phyloP scores from a whole-genome alignment of 1,140 invertebrate genomes.

The Plutomurus gul region DNA sequence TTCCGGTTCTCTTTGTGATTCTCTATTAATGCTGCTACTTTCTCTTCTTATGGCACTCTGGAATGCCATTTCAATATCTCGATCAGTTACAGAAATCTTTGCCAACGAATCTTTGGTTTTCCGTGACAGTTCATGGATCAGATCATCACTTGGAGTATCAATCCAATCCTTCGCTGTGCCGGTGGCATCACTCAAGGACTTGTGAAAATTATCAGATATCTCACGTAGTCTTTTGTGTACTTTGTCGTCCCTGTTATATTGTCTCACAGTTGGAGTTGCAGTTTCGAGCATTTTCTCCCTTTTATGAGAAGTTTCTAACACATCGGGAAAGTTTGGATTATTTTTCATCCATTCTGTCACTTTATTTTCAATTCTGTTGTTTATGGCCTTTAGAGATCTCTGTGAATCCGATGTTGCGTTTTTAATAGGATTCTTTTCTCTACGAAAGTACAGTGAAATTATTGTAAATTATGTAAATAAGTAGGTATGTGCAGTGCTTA shows the following conservation, averaged over 20 bases:
- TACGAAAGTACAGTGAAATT: too few species aligned
- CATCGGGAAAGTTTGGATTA: neutral
- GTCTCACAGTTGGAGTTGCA: neutral
- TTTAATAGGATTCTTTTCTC: neutral
- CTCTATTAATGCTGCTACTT: neutral
- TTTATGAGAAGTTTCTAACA: neutral
- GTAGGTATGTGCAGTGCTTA: too few species aligned
- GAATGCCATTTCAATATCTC: neutral
- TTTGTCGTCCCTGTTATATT: neutral
- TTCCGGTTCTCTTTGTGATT: neutral
- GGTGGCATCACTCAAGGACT: neutral
- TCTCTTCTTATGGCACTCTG: neutral
- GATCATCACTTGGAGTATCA: neutral
- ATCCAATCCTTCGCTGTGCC: neutral
- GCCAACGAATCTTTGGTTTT: neutral
- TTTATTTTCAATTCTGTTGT: neutral
- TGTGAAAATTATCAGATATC: neutral
- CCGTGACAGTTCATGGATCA: neutral
- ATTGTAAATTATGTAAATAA: too few species aligned
- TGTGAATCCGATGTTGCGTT: neutral
- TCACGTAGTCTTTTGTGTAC: neutral
- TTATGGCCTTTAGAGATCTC: neutral
- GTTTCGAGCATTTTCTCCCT: neutral
- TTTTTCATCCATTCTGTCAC: neutral
- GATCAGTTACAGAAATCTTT: neutral